phyloP scores from a whole-genome alignment of 2,888 invertebrate species.

The Ichneumoninae sp. region DNA sequence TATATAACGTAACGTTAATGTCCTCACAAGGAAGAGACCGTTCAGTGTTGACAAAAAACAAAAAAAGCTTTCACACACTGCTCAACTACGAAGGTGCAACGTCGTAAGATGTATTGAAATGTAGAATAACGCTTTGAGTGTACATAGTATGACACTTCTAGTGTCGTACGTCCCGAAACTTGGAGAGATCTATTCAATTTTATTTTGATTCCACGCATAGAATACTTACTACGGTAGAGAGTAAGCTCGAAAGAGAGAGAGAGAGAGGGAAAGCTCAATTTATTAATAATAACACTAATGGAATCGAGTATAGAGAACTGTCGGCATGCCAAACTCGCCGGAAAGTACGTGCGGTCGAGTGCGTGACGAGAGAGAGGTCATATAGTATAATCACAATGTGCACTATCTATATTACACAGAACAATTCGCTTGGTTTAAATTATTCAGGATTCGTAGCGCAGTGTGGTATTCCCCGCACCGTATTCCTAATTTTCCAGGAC shows the following conservation, averaged over 20 bases:
- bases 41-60: too few species aligned
- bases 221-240: too few species aligned
- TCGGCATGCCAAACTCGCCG: not conserved
- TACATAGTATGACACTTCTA: too few species aligned
- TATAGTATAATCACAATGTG: conserved; percentile 12
- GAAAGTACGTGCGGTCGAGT: conserved; percentile 14
- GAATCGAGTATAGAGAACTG: not conserved
- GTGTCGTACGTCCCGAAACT: too few species aligned
- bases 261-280: not conserved
- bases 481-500: conserved; percentile 13
- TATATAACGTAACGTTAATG: too few species aligned
- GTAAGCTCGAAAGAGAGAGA: not conserved
- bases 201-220: too few species aligned
- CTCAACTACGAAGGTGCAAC: too few species aligned
- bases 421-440: conserved; percentile 9
- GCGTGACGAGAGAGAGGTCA: not conserved
- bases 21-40: too few species aligned
- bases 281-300: not conserved
- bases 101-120: too few species aligned
- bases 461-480: not conserved
- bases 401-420: not conserved
- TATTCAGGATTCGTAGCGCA: not conserved
- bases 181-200: too few species aligned
- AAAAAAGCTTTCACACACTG: too few species aligned
- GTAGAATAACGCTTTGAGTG: too few species aligned